These are phyloP conservation scores for Himantopus leucocephalus DNA, from an alignment of 2,113 vertebrate species.

Conservation along the genomic window DNA sequence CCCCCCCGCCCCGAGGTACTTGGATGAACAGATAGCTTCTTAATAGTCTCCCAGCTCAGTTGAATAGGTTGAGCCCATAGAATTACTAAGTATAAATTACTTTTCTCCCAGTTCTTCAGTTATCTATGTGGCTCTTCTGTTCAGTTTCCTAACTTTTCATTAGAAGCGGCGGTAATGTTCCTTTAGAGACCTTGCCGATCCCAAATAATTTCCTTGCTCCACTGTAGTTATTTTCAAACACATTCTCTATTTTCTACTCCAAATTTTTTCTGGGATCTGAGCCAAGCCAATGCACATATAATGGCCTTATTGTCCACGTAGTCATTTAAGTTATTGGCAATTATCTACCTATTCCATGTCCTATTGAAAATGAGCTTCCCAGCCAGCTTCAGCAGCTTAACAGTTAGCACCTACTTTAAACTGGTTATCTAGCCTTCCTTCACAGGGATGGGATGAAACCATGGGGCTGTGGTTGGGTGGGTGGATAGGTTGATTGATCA, in stretches of 20 bases:
- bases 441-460: not conserved
- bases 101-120: not conserved
- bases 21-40: not conserved
- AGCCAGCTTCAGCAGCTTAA: not conserved
- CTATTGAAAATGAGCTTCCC: not conserved
- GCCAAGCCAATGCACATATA: not conserved
- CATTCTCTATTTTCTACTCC: not conserved
- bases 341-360: not conserved
- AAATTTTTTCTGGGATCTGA: not conserved
- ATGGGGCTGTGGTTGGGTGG: no score
- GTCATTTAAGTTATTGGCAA: not conserved
- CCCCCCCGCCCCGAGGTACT: not conserved
- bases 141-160: not conserved
- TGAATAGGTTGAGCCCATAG: not conserved
- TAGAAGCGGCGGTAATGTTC: not conserved
- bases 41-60: not conserved
- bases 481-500: fast-evolving
- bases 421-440: not conserved
- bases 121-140: not conserved
- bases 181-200: not conserved
- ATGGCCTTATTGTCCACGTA: not conserved
- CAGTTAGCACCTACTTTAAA: not conserved
- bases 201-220: not conserved
- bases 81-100: not conserved
- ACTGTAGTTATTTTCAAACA: not conserved